A percentile compares a stretch with the other conserved stretches of the same genome.
phyloP scores from a whole-genome alignment of 2,797 vertebrate species.

The Champsocephalus esox region DNA sequence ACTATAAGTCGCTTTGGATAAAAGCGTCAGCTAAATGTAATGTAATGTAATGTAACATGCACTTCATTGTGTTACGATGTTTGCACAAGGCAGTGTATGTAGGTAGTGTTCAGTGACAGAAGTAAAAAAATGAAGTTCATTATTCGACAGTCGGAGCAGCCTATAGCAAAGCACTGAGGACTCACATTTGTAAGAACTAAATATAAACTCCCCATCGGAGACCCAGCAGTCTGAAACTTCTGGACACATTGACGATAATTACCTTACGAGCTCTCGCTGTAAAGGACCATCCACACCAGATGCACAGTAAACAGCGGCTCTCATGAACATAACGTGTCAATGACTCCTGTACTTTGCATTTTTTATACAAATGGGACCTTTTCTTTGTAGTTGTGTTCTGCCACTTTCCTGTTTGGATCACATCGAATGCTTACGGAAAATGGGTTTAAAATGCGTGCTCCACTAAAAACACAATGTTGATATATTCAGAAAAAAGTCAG shows the following conservation, averaged over 20 bases:
- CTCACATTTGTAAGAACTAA: background rate
- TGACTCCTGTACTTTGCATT: constrained; percentile 37
- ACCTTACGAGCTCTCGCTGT: background rate
- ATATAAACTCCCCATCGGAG: background rate
- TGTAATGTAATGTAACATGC: no score
- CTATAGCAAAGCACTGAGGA: background rate
- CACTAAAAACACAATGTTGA: no score
- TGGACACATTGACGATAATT: background rate
- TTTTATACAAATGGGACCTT: constrained; percentile 1
- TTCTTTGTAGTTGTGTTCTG: background rate
- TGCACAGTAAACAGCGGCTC: constrained; percentile 36
- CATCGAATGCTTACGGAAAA: background rate
- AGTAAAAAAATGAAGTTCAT: background rate
- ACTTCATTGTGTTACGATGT: background rate
- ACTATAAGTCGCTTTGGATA: no score
- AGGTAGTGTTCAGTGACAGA: no score
- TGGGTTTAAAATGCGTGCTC: no score
- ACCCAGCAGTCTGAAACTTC: background rate
- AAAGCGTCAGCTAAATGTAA: no score
- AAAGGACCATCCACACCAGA: constrained; percentile 25
- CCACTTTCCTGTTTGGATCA: background rate
- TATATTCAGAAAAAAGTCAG: no score
- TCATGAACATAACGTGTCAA: constrained; percentile 45
- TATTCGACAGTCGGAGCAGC: background rate
- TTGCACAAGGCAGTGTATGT: no score